Base-by-base conservation (phyloP, 2,888 invertebrate species). In the Drosophila longiperda region DNA sequence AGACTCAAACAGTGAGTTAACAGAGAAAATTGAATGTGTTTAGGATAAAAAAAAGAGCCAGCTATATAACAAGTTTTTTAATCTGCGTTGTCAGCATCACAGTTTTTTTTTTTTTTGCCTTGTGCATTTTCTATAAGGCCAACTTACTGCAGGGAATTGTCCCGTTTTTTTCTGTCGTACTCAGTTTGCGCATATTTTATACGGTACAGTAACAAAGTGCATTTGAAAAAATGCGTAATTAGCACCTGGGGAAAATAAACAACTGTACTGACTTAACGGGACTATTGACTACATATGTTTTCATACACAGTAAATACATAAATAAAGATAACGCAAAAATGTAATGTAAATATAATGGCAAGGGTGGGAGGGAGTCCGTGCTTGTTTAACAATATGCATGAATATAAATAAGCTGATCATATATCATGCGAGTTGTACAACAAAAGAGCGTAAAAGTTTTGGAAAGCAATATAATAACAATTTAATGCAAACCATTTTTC, bases 151-250 rank as follows among this genome's bases (percentile, higher is more conserved):
- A 49, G 17, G 5, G 20, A 54, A 40, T 38, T 40, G 20, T 11
- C 3, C 9, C 32, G n/a, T 32, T 12, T n/a, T 38, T 26, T 29
- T 11, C 12, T 15, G 26, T 15, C 26, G 12, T 61, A 7, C 40
- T 29, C 60, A 36, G 42, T 53, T 17, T 11, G 12, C 78, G 68
- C 60, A 78, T 78, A 78, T 71, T 78, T 68, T 53, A 78, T 78
- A 50, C 60, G 34, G 62, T 33, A 20, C 54, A 48, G 60, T 42
- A 42, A 59, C 48, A 60, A 75, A 66, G 66, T 83, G 76, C 78
- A 83, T 78, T 73, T 71, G 29, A 69, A 83, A 83, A 83, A 83
- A 74, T 78, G 80, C 70, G 67, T 83, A 84, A 87, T 87, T 84
- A 82, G 59, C 75, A 73, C 60, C 87, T 62, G 73, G 87, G 82